These are phyloP conservation scores for Leucophenga montana DNA, from an alignment of 2,888 invertebrate genomes.

Conservation along the genomic window DNA sequence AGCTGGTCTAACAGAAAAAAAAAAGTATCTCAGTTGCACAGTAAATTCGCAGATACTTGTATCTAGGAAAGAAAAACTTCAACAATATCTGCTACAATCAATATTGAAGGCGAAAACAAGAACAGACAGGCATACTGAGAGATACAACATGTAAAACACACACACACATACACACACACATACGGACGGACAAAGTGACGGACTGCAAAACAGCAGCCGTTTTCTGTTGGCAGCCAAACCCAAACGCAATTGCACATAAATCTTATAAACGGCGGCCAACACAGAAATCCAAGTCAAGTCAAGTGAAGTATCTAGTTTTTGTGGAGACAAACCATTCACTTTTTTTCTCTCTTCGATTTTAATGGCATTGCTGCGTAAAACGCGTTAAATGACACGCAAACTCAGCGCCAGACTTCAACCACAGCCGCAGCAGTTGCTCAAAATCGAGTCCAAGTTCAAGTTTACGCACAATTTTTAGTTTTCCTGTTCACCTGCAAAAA, in stretches of 20 bases:
- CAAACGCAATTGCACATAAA: conserved; percentile 64
- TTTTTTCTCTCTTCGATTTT: neutral
- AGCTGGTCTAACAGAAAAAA: neutral
- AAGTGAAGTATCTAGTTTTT: neutral
- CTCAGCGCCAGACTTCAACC: neutral
- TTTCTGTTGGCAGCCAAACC: conserved; percentile 66
- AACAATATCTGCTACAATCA: neutral
- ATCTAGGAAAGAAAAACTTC: too few species aligned
- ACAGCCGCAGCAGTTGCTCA: neutral
- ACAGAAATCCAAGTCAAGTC: conserved; percentile 31
- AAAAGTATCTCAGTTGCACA: conserved; percentile 7
- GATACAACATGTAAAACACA: conserved; percentile 14
- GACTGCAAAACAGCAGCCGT: conserved; percentile 18
- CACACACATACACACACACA: neutral
- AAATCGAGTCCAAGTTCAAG: conserved; percentile 31
- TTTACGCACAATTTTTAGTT: conserved; percentile 27
- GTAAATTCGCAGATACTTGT: too few species aligned
- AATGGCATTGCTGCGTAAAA: conserved; percentile 11
- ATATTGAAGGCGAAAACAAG: conserved; percentile 18
- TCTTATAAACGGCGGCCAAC: conserved; percentile 50
- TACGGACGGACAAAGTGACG: neutral
- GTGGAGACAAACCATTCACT: conserved; percentile 15
- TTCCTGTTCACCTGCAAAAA: conserved; percentile 30
- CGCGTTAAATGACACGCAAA: conserved; percentile 12
- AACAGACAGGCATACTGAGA: conserved; percentile 10